Conservation (phyloP, 2,113 vertebrate species). For the Pomatorhinus ruficollis region DNA sequence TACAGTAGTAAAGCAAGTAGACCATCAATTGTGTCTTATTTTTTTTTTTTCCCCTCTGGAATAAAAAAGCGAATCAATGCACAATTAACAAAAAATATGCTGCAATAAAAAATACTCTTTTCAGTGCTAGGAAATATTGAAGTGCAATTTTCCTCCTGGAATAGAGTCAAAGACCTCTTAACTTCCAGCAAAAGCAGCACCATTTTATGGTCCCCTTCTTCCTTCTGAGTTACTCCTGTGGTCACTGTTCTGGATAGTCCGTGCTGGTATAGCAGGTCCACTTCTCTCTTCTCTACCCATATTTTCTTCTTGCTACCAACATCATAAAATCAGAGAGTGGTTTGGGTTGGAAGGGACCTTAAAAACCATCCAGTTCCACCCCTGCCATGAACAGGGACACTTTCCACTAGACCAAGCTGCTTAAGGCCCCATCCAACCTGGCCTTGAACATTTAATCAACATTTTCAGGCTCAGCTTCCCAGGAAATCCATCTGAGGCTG, state of each 20-base stretch:
- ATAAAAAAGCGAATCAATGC: constrained; percentile 3
- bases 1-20: not conserved
- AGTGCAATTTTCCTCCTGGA: not conserved
- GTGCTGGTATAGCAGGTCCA: not conserved
- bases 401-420: not conserved
- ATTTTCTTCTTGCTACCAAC: not conserved
- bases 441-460: not conserved
- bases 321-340: not conserved
- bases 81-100: constrained; percentile 25
- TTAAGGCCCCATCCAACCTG: not conserved
- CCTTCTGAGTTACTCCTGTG: not conserved
- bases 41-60: not conserved
- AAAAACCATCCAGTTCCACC: not conserved
- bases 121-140: not conserved
- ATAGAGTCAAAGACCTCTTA: not conserved
- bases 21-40: not conserved
- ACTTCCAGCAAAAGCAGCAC: not conserved
- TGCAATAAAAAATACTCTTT: not conserved
- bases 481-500: not conserved
- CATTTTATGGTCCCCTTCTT: not conserved
- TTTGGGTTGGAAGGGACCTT: not conserved
- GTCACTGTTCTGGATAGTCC: not conserved
- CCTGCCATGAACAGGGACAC: not conserved
- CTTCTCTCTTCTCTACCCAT: not conserved
- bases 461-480: not conserved